Conservation (phyloP, 2,888 invertebrate genomes). For the Eulithis prunata region DNA sequence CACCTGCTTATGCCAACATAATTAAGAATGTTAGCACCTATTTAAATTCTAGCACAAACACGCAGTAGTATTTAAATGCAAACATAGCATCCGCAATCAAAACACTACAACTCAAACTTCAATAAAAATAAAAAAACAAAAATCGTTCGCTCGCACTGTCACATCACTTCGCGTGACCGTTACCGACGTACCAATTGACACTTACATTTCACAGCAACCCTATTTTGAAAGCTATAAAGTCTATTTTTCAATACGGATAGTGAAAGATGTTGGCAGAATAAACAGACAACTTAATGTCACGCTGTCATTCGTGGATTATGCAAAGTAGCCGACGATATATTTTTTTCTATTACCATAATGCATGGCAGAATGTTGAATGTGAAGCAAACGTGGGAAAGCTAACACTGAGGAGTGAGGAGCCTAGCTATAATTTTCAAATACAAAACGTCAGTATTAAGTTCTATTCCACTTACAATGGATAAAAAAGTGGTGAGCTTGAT, state of each 20-base stretch:
- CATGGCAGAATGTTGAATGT: constrained; percentile 68
- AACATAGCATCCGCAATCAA: constrained; percentile 38
- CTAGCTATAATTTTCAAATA: constrained; percentile 44
- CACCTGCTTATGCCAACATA: too few relatives aligned
- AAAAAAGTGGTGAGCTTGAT: not conserved
- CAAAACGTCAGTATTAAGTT: constrained; percentile 1
- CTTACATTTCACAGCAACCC: constrained; percentile 29
- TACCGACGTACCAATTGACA: constrained; percentile 47
- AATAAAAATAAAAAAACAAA: constrained; percentile 52
- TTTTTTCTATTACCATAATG: constrained; percentile 76
- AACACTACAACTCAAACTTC: constrained; percentile 40
- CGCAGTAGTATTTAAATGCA: constrained; percentile 37
- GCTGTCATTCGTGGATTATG: constrained; percentile 74
- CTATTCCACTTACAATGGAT: constrained; percentile 23
- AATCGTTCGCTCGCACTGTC: constrained; percentile 54
- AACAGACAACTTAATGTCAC: constrained; percentile 72
- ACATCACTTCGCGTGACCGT: constrained; percentile 61
- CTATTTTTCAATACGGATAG: constrained; percentile 23
- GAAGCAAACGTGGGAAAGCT: constrained; percentile 72
- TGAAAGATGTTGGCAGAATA: constrained; percentile 49
- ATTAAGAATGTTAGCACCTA: not conserved
- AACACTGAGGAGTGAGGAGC: constrained; percentile 2
- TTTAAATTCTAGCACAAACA: constrained; percentile 33
- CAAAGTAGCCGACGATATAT: constrained; percentile 70
- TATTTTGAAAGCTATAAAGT: constrained; percentile 36